These are phyloP conservation scores for Cassiopea andromeda DNA, from an alignment of 30 jellyfish, hydroid and myxozoan species.

Conservation along the genomic window DNA sequence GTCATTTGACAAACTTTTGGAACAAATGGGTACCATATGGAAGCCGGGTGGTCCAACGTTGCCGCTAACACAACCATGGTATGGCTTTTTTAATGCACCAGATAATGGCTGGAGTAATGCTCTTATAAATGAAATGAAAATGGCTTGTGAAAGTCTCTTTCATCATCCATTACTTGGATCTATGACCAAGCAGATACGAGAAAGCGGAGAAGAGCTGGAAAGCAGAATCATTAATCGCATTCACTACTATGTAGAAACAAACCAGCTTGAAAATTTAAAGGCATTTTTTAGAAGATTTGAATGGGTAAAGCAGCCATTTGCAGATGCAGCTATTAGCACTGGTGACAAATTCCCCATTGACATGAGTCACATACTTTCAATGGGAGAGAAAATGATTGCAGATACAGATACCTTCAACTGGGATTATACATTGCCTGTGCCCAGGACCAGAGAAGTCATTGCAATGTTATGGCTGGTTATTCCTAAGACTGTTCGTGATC, in stretches of 20 bases:
- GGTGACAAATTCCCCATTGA: neutral
- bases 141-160: slow-evolving; percentile 15
- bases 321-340: neutral
- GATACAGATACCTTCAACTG: slow-evolving; percentile 16
- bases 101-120: slow-evolving; percentile 11
- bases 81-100: neutral
- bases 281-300: slow-evolving; percentile 4
- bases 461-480: slow-evolving; percentile 41
- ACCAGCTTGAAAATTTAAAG: slow-evolving; percentile 19
- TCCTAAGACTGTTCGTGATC: neutral
- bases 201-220: neutral
- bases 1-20: neutral
- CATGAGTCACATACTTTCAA: neutral
- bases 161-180: slow-evolving; percentile 22
- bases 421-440: slow-evolving; percentile 20
- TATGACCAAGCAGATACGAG: slow-evolving; percentile 6
- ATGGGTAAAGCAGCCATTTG: slow-evolving; percentile 34
- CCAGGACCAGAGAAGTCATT: slow-evolving; percentile 18
- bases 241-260: slow-evolving; percentile 5
- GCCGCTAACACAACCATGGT: neutral
- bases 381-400: neutral
- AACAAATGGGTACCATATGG: slow-evolving; percentile 7
- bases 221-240: slow-evolving; percentile 4
- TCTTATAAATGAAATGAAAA: neutral
- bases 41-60: neutral